These are phyloP conservation scores for Synchiropus splendidus DNA, from an alignment of 2,113 vertebrate genomes.

Conservation along the genomic window DNA sequence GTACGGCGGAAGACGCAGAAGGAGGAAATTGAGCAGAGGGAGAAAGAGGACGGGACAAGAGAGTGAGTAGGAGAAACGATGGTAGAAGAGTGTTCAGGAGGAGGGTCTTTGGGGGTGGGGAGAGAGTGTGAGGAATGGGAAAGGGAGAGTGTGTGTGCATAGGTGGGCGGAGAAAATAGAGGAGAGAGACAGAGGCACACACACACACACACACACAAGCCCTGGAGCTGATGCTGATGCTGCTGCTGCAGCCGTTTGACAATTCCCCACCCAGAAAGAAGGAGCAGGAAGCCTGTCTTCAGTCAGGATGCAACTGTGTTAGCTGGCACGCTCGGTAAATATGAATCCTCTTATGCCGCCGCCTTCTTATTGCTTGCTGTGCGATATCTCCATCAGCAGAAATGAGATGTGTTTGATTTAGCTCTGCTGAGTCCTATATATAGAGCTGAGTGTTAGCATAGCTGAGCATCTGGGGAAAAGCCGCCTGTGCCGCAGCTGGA, in stretches of 20 bases:
- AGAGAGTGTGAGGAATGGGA: conserved; percentile 38
- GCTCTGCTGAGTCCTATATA: conserved; percentile 40
- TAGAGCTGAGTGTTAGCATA: conserved; percentile 53
- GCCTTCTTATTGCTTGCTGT: conserved; percentile 20
- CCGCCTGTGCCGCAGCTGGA: conserved; percentile 44
- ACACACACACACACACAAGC: conserved; percentile 27
- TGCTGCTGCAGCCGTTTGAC: conserved; percentile 59
- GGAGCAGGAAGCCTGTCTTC: conserved; percentile 43
- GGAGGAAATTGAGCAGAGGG: conserved; percentile 24
- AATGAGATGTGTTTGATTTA: conserved; percentile 27
- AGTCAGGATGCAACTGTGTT: conserved; percentile 47
- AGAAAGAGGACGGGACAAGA: conserved; percentile 10
- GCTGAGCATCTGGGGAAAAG: conserved; percentile 44
- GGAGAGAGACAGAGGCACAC: conserved; percentile 15
- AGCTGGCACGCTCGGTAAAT: conserved; percentile 51
- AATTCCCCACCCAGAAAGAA: conserved; percentile 58
- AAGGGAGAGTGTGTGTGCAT: conserved; percentile 30
- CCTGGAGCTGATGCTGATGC: conserved; percentile 44
- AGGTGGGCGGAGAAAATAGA: conserved; percentile 41
- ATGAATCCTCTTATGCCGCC: conserved; percentile 15
- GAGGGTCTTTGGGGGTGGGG: conserved; percentile 43
- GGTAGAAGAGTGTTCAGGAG: conserved; percentile 50
- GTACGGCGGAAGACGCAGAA: conserved; percentile 13
- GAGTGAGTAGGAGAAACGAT: conserved; percentile 27
- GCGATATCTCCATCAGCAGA: conserved; percentile 16